Evolutionary conservation across 2,113 vertebrate species (phyloP).

Genomic region (Carassius gibelio): DNA sequence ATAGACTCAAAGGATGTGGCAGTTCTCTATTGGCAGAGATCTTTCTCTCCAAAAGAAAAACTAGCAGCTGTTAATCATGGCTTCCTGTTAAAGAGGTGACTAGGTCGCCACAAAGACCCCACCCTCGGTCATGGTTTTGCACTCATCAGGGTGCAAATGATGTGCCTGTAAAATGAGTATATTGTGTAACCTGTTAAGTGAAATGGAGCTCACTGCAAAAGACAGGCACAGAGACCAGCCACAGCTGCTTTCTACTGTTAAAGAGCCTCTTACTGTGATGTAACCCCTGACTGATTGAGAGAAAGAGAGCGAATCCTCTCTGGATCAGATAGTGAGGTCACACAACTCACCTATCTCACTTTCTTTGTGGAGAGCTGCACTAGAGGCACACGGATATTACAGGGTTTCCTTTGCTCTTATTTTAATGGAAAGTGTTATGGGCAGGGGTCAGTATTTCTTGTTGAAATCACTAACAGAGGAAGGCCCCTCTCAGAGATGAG

Average conservation of each 20-base stretch:
- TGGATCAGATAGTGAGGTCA: constrained; percentile 30
- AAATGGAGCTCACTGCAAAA: constrained; percentile 15
- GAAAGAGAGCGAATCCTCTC: constrained; percentile 28
- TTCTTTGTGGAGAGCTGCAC: constrained; percentile 28
- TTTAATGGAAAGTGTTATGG: constrained; percentile 42
- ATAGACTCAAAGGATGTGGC: not conserved
- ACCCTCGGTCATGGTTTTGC: constrained; percentile 20
- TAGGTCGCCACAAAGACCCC: not conserved
- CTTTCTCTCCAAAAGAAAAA: constrained; percentile 10
- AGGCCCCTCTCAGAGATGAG: constrained; percentile 33
- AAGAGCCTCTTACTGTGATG: constrained; percentile 57
- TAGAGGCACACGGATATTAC: constrained; percentile 30
- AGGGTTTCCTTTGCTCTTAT: constrained; percentile 38
- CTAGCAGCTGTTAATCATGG: constrained; percentile 11
- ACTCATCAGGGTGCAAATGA: constrained; percentile 62
- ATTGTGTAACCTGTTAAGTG: constrained; percentile 60
- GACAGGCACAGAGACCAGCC: constrained; percentile 11
- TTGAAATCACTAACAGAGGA: constrained; percentile 31
- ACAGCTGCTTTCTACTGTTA: constrained; percentile 47
- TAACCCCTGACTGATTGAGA: constrained; percentile 43
- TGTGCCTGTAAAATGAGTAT: constrained; percentile 50
- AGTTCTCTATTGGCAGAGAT: not conserved
- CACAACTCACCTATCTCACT: constrained; percentile 39
- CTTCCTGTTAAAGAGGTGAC: constrained; percentile 14
- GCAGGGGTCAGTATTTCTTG: constrained; percentile 49